phyloP scores from a whole-genome alignment of 2,113 vertebrate genomes.

The Microcebus tavaratra region DNA sequence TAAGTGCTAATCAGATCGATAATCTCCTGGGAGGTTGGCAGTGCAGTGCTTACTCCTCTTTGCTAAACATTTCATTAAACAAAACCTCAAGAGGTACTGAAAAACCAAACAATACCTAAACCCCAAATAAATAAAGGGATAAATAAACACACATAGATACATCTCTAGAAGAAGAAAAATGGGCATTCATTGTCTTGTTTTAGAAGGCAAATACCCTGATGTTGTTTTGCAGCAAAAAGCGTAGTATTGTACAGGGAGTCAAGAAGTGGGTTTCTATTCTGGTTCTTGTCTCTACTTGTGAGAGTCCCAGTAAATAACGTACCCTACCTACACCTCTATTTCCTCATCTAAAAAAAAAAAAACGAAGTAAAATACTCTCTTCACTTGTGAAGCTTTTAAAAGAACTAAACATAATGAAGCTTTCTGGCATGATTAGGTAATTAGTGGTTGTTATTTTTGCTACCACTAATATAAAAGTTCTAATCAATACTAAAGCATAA shows the following conservation, averaged over 20 bases:
- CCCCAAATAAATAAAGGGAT: slow-evolving; percentile 9
- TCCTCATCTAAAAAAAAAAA: background rate
- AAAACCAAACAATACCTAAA: background rate
- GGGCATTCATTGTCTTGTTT: background rate
- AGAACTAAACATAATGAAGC: background rate
- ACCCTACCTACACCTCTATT: background rate
- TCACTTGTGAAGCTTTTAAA: background rate
- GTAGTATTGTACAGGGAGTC: fast-evolving
- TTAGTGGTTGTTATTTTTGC: background rate
- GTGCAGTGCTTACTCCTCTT: background rate
- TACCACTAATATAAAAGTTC: background rate
- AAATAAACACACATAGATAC: background rate
- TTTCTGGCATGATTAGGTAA: background rate
- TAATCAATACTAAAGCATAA: background rate
- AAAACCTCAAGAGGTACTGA: background rate
- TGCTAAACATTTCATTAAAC: slow-evolving; percentile 31
- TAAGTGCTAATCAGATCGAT: background rate
- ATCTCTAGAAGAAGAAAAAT: background rate
- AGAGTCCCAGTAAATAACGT: background rate
- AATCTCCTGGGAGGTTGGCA: background rate
- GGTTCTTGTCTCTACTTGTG: fast-evolving
- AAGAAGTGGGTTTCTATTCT: background rate
- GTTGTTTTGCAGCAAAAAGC: background rate
- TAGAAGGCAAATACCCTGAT: background rate
- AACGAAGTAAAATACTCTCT: background rate